Evolutionary conservation across 2,797 vertebrate genomes (phyloP).

Genomic region (Crax fasciolata): DNA sequence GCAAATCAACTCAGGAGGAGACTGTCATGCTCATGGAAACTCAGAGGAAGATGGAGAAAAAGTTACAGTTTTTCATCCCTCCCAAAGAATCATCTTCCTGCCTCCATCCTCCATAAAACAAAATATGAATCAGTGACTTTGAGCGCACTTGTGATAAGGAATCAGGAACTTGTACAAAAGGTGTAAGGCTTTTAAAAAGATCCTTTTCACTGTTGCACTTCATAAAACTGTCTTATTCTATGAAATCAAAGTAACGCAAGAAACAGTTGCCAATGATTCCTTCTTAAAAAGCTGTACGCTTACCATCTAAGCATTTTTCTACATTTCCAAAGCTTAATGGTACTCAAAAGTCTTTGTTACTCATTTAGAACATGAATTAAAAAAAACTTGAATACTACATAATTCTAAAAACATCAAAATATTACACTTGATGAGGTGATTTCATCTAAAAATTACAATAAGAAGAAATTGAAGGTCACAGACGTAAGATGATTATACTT

Average conservation of each 20-base stretch:
- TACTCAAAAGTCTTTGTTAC: background rate
- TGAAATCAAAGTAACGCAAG: background rate
- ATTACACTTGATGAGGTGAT: background rate
- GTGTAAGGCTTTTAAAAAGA: background rate
- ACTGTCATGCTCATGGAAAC: background rate
- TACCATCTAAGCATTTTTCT: background rate
- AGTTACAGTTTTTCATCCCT: background rate
- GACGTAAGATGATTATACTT: background rate
- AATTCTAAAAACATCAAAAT: background rate
- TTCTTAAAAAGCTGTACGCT: background rate
- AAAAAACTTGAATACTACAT: background rate
- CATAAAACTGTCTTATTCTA: background rate
- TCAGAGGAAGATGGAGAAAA: background rate
- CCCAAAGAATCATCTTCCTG: background rate
- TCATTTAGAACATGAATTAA: background rate
- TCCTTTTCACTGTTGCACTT: background rate
- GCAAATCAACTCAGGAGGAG: background rate
- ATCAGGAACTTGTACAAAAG: background rate
- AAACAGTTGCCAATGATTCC: fast-evolving
- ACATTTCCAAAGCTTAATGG: background rate
- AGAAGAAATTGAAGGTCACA: conserved; percentile 9
- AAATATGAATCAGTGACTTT: fast-evolving
- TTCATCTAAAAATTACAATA: background rate
- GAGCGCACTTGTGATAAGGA: background rate
- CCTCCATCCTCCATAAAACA: background rate